Conservation (phyloP, 2,888 invertebrate genomes). For the Strigamia transsilvanica region DNA sequence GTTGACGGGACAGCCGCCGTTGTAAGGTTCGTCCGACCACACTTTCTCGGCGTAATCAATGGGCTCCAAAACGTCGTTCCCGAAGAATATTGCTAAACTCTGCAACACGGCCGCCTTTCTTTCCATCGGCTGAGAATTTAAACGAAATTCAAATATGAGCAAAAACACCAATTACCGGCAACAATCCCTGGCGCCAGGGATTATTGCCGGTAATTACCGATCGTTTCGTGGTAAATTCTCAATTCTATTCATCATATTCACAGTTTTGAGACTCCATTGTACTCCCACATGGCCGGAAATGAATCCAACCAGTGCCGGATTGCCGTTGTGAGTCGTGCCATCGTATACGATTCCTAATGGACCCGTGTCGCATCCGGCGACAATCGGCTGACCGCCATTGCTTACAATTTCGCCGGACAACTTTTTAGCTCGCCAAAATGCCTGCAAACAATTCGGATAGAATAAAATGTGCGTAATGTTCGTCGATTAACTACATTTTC, state of each 20-base stretch:
- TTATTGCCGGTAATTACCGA: too few relatives aligned
- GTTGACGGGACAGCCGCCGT: constrained; percentile 65
- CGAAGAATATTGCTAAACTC: constrained; percentile 62
- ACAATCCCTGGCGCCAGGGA: too few relatives aligned
- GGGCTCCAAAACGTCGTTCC: constrained; percentile 56
- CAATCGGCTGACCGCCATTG: constrained; percentile 61
- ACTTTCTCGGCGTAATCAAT: constrained; percentile 55
- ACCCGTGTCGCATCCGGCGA: constrained; percentile 60
- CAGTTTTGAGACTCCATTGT: constrained; percentile 59
- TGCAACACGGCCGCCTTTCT: constrained; percentile 63
- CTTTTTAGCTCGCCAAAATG: constrained; percentile 65
- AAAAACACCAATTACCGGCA: too few relatives aligned
- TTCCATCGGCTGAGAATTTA: constrained; percentile 59
- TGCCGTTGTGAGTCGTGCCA: constrained; percentile 62
- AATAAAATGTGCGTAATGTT: too few relatives aligned
- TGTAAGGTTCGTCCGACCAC: constrained; percentile 65
- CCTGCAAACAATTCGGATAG: constrained; percentile 56
- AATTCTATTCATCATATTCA: too few relatives aligned
- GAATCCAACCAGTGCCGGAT: constrained; percentile 63
- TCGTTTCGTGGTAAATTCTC: too few relatives aligned
- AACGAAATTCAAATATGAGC: background rate
- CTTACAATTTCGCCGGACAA: constrained; percentile 60
- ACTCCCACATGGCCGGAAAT: constrained; percentile 61
- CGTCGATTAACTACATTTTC: background rate
- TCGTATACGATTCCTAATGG: constrained; percentile 63